Evolutionary conservation across 2,113 vertebrate genomes (phyloP).

Genomic region (Ursus arctos): DNA sequence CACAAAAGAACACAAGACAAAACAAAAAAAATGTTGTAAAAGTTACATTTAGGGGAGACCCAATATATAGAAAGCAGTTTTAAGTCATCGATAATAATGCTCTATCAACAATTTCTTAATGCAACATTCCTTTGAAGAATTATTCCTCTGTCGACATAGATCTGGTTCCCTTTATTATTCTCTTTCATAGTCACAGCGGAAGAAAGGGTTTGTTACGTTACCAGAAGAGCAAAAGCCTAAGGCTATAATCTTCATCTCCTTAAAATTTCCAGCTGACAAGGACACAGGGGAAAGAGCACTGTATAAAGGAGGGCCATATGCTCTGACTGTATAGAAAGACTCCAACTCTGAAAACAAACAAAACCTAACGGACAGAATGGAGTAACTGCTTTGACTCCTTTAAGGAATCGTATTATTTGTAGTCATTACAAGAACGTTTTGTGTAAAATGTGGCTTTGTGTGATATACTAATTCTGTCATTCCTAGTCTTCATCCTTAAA

Average conservation of each 20-base stretch:
- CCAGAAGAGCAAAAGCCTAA: not conserved
- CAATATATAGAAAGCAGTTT: not conserved
- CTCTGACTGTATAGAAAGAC: not conserved
- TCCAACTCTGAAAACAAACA: not conserved
- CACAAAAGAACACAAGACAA: constrained; percentile 2
- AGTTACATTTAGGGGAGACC: not conserved
- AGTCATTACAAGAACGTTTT: not conserved
- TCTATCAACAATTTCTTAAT: not conserved
- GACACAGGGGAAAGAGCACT: not conserved
- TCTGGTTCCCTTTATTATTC: not conserved
- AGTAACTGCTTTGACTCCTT: not conserved
- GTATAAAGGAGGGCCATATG: fast-evolving
- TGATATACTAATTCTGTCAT: not conserved
- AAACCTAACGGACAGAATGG: not conserved
- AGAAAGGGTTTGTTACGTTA: not conserved
- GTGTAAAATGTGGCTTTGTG: not conserved
- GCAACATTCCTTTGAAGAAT: constrained; percentile 14
- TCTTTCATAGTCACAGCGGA: not conserved
- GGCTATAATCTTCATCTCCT: not conserved
- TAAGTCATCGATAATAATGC: not conserved
- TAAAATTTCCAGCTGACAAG: not conserved
- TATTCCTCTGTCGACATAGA: not conserved
- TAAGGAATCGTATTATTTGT: not conserved
- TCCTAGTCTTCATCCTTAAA: not conserved
- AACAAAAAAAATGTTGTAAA: not conserved